Evolutionary conservation across 2,888 invertebrate genomes (phyloP), one percentile per base, ranked within the genome.

Genomic region (Elgonia sp.): DNA sequence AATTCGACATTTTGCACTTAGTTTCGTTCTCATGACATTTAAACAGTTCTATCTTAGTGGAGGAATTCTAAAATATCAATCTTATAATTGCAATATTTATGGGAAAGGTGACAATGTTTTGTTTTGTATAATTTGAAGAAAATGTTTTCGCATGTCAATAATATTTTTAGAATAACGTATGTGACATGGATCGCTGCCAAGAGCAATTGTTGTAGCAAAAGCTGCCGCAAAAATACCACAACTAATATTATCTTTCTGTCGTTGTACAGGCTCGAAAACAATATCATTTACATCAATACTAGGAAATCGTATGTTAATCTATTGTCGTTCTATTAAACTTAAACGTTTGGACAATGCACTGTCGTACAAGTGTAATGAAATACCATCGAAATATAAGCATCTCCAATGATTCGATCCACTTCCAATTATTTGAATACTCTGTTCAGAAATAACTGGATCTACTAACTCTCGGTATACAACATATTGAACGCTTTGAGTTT

Each of bases 341-440:
- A 63, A 63, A 18, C 42, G 7, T 42, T 42, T 7, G 12, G 42
- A 42, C 1, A 42, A 42, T 20, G 42, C 2, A 42, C 67, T 67
- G 20, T 67, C 67, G 18, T 67, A 67, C 7, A 67, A n/a, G 20
- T 67, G 20, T 42, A 67, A 42, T 4, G 12, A 18, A 10, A 18
- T 40, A 42, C 67, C 18, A 67, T 67, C 29, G 14, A n/a, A n/a
- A n/a, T n/a, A n/a, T n/a, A n/a, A n/a, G n/a, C n/a, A n/a, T n/a
- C n/a, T n/a, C n/a, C n/a, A 18, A 67, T 57, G 20, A 20, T 1
- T 16, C 42, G 6, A 6, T 10, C 3, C 16, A 42, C 67, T n/a
- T n/a, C n/a, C 67, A 3, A 18, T 12, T 29, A 67, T 67, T 57
- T 73, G 57, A 40, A 73, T 40, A 73, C 73, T 73, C 16, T 57